Percentiles rank a stretch among this genome's conserved stretches.
Conservation (phyloP, 2,888 invertebrate species). For the Parascotia fuliginaria region DNA sequence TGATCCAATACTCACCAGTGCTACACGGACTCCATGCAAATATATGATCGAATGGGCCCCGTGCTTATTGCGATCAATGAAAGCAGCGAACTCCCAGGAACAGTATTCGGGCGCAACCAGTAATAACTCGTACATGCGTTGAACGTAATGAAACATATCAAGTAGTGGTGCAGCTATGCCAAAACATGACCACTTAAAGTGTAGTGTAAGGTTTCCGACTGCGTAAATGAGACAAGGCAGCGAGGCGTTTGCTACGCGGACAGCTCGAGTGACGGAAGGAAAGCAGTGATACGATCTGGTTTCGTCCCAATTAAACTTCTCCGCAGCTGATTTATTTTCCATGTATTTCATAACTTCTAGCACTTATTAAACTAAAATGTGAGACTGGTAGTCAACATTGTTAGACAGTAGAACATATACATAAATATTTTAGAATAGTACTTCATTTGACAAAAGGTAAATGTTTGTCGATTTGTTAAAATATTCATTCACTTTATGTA, state of each 20-base stretch:
- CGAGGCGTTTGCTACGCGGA: conserved; percentile 38
- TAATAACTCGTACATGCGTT: conserved; percentile 69
- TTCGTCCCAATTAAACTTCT: conserved; percentile 75
- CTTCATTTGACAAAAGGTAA: conserved; percentile 75
- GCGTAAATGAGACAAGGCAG: conserved; percentile 51
- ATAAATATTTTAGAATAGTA: conserved; percentile 78
- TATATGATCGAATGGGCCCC: conserved; percentile 59
- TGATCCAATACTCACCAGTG: conserved; percentile 66
- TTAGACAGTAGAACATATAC: conserved; percentile 83
- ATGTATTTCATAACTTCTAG: conserved; percentile 80
- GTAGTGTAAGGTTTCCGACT: conserved; percentile 76
- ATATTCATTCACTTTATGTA: conserved; percentile 71
- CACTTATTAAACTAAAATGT: conserved; percentile 84
- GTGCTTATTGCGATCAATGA: conserved; percentile 69
- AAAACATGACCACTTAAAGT: conserved; percentile 76
- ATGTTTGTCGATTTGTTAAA: conserved; percentile 74
- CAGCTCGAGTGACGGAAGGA: conserved; percentile 50
- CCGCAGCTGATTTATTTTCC: conserved; percentile 78
- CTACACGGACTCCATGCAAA: conserved; percentile 63
- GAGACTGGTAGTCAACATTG: conserved; percentile 86
- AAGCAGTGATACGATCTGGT: conserved; percentile 72
- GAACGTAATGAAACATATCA: conserved; percentile 84
- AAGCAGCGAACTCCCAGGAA: conserved; percentile 71
- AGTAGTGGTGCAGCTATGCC: conserved; percentile 80
- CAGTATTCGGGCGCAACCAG: conserved; percentile 79